Percentiles rank a stretch among this genome's conserved stretches.
Evolutionary conservation across 2,113 vertebrate species (phyloP).

Genomic region (Melanocharis versteri): DNA sequence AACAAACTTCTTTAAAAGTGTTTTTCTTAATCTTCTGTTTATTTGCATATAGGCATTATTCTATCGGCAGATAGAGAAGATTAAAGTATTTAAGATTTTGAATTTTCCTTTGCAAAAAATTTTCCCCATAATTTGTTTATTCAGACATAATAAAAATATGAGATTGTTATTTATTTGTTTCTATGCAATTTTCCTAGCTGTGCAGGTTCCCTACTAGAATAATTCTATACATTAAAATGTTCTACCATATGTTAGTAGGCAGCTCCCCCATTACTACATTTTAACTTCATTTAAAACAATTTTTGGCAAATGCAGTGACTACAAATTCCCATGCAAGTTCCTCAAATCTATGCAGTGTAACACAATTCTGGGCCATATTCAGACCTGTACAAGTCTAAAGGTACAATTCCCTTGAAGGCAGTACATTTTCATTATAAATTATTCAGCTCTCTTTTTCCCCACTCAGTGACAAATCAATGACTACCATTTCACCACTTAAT

Average conservation of each 20-base stretch:
- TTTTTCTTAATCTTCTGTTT: neutral
- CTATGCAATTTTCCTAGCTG: neutral
- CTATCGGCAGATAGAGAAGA: neutral
- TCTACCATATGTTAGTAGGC: neutral
- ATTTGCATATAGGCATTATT: neutral
- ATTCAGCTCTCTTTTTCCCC: conserved; percentile 34
- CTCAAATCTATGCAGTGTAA: neutral
- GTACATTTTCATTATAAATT: conserved; percentile 50
- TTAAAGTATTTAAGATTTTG: neutral
- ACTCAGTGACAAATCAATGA: conserved; percentile 57
- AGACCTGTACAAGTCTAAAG: neutral
- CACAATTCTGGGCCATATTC: neutral
- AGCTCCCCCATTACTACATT: neutral
- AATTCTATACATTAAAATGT: neutral
- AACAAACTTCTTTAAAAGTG: neutral
- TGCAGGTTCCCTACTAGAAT: neutral
- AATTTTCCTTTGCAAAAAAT: neutral
- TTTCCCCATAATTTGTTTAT: neutral
- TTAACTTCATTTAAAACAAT: neutral
- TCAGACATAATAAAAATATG: neutral
- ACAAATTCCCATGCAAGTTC: neutral
- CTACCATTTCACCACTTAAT: conserved; percentile 58
- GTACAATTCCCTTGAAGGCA: neutral
- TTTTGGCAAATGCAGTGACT: neutral
- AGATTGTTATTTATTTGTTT: neutral